phyloP scores from a whole-genome alignment of 1,140 invertebrate species.

The Anastatus disparis region DNA sequence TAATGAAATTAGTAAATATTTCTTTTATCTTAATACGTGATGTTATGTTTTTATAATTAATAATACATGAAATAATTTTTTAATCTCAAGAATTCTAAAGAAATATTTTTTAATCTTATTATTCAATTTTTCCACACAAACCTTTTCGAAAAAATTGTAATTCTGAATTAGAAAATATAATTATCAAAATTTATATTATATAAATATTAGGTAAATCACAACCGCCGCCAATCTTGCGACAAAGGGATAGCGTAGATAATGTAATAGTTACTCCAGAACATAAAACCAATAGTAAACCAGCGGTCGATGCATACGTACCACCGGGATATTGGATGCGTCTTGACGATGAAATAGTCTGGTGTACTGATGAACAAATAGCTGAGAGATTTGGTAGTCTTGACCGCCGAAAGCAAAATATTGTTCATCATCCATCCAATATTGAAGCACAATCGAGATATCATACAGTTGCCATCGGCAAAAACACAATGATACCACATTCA shows the following conservation, averaged over 20 bases:
- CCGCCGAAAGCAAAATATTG: conserved; percentile 66
- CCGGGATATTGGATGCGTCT: conserved; percentile 58
- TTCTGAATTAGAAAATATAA: no score
- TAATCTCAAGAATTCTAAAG: not conserved
- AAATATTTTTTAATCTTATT: not conserved
- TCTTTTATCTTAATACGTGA: no score
- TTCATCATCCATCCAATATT: conserved; percentile 52
- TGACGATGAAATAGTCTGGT: conserved; percentile 62
- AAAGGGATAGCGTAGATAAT: conserved; percentile 40
- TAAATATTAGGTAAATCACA: conserved; percentile 17
- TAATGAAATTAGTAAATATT: no score
- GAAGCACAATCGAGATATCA: conserved; percentile 54
- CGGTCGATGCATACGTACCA: conserved; percentile 47
- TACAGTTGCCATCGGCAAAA: conserved; percentile 53
- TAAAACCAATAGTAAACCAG: conserved; percentile 39
- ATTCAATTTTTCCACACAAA: no score
- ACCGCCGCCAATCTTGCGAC: conserved; percentile 30
- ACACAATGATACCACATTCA: conserved; percentile 27
- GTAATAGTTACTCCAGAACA: conserved; percentile 37
- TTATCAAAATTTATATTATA: no score
- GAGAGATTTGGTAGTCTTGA: conserved; percentile 74
- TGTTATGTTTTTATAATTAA: no score
- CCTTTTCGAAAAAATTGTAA: no score
- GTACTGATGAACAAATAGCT: conserved; percentile 51
- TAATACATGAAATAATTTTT: not conserved